Evolutionary conservation across 2,888 invertebrate species (phyloP).

Genomic region (Melangyna quadrimaculata): DNA sequence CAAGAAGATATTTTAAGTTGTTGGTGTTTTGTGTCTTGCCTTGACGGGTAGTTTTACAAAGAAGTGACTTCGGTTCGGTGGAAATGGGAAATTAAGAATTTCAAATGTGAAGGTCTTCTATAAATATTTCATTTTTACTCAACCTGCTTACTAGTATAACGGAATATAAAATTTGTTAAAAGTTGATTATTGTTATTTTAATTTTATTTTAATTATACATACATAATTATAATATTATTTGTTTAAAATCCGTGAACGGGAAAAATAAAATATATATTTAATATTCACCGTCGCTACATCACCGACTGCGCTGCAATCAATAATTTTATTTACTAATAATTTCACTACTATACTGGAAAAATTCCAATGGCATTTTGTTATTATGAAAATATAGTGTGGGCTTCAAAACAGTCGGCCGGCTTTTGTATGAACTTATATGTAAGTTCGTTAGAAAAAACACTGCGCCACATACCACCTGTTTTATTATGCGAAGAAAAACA

Average conservation of each 20-base stretch:
- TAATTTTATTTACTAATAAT: not conserved
- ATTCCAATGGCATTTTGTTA: constrained; percentile 35
- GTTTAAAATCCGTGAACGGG: not conserved
- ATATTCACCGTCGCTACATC: not conserved
- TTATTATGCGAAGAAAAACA: constrained; percentile 27
- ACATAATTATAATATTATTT: too few relatives aligned
- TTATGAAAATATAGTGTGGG: constrained; percentile 39
- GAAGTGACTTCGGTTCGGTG: too few relatives aligned
- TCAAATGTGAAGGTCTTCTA: too few relatives aligned
- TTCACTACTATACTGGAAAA: not conserved
- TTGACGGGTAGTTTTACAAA: too few relatives aligned
- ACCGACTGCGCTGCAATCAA: not conserved
- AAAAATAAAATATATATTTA: not conserved
- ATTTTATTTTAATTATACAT: too few relatives aligned
- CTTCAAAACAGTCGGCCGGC: constrained; percentile 60
- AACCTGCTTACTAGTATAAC: too few relatives aligned
- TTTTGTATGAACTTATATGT: constrained; percentile 53
- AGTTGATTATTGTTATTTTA: too few relatives aligned
- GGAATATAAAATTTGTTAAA: too few relatives aligned
- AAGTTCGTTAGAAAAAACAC: constrained; percentile 4
- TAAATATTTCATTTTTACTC: too few relatives aligned
- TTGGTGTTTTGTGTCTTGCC: too few relatives aligned
- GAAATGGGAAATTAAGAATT: too few relatives aligned
- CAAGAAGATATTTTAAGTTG: too few relatives aligned
- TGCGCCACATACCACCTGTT: constrained; percentile 39